A percentile compares a stretch with the other conserved stretches of the same genome.
These are phyloP conservation scores for Athalia rosae DNA, from an alignment of 2,888 invertebrate genomes.

Conservation along the genomic window DNA sequence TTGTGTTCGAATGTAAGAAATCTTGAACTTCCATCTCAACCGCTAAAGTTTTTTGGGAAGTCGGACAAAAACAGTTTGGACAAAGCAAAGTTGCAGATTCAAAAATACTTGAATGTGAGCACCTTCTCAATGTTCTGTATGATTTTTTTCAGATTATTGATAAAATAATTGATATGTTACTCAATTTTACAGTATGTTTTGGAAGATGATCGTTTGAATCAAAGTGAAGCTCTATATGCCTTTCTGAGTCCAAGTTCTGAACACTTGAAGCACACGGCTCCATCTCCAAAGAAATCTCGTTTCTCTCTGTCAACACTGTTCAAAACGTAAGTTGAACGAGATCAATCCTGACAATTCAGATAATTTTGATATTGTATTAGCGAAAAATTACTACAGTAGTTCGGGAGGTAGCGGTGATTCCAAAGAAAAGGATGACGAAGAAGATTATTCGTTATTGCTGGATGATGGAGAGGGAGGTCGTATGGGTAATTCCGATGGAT, in stretches of 20 bases:
- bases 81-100: conserved; percentile 87
- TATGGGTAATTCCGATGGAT: conserved; percentile 66
- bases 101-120: conserved; percentile 89
- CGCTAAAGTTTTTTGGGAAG: conserved; percentile 90
- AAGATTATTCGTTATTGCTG: conserved; percentile 86
- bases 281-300: conserved; percentile 88
- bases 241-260: conserved; percentile 95
- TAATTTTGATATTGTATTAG: conserved; percentile 3
- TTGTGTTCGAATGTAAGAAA: conserved; percentile 88
- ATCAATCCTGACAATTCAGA: conserved; percentile 1
- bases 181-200: conserved; percentile 81
- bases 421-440: conserved; percentile 87
- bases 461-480: conserved; percentile 77
- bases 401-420: conserved; percentile 79
- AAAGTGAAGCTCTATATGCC: conserved; percentile 92
- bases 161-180: conserved; percentile 33
- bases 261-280: conserved; percentile 86
- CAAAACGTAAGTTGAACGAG: conserved; percentile 80
- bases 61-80: conserved; percentile 87
- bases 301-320: conserved; percentile 91
- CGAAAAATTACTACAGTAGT: conserved; percentile 49
- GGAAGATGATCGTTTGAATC: conserved; percentile 90
- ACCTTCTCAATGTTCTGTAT: conserved; percentile 5
- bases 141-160: not conserved
- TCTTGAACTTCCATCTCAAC: conserved; percentile 87